A percentile compares a stretch with the other conserved stretches of the same genome.
Evolutionary conservation across 2,797 vertebrate species (phyloP).

Genomic region (Manis pentadactyla): DNA sequence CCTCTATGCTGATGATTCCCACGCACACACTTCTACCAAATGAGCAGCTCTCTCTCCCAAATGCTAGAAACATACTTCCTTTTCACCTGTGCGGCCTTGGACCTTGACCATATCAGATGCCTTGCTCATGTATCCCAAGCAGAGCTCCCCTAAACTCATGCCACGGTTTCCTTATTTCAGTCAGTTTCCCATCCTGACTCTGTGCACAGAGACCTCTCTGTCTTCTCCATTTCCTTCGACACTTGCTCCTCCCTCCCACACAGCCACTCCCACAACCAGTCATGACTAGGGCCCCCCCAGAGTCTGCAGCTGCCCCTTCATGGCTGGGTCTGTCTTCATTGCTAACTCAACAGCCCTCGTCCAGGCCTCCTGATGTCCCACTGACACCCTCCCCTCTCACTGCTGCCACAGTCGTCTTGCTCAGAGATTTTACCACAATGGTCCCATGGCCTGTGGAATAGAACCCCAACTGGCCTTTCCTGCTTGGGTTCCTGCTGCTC

Average conservation of each 20-base stretch:
- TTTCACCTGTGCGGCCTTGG: background rate
- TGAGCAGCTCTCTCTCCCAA: background rate
- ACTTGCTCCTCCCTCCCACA: background rate
- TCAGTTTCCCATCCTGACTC: rapidly evolving
- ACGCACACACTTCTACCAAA: background rate
- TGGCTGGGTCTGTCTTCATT: background rate
- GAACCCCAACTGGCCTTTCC: background rate
- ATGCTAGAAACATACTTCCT: background rate
- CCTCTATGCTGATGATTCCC: background rate
- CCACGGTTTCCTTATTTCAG: background rate
- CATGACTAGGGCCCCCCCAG: background rate
- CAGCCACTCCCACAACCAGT: background rate
- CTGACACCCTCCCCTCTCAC: background rate
- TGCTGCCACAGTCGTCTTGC: background rate
- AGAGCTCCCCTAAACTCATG: background rate
- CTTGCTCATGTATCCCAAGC: background rate
- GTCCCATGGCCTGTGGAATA: background rate
- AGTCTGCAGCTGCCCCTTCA: background rate
- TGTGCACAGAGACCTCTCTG: background rate
- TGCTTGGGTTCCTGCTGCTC: background rate
- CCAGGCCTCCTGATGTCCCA: background rate
- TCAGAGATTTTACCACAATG: background rate
- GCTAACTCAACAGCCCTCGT: background rate
- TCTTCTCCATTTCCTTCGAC: background rate
- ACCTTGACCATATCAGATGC: background rate